Evolutionary conservation across 2,888 invertebrate genomes (phyloP), one percentile per base, ranked within the genome.

Genomic region (Nemotelus nigrinus): DNA sequence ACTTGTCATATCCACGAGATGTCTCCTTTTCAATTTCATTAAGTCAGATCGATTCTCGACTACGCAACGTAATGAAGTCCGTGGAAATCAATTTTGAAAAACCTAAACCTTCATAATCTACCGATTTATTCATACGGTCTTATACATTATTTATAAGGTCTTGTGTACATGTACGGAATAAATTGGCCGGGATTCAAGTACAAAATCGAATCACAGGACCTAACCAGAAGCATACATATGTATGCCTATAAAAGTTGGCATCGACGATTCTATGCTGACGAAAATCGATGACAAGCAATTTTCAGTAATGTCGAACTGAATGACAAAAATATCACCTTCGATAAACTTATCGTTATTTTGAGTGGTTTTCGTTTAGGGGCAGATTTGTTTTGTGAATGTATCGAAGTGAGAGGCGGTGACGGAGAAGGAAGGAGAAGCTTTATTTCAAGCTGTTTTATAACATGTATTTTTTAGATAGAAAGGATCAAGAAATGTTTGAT

Each of bases 241-340:
- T 53, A 7, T 63, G 25, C 4, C 10, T 6, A 25, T n/a, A 8
- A 44, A 47, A 45, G 72, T 58, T 45, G 45, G 6, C 10, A 60
- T 45, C 72, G 7, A 8, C 60, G 60, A 72, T 72, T 58, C 60
- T 50, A 25, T 72, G 72, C 47, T 60, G 45, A 72, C 60, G 58
- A 72, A 72, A 72, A 57, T 39, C 72, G 72, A 72, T 72, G 72
- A 72, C 58, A 72, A 72, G 60, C 58, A 72, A 72, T 60, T 72
- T 72, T 58, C 72, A n/a, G 60, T 72, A 72, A 58, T 72, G 53
- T 60, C 7, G 47, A 55, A 44, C 65, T 47, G 47, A 2, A 58
- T 72, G 60, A 47, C 4, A 41, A 39, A 44, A 47, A 47, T 25
- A 72, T 47, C 72, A 72, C 58, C 70, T 58, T 44, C 72, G 47